Evolutionary conservation across 2,888 invertebrate species (phyloP), one percentile per base, ranked within the genome.

Genomic region (Drosophila meridiana): DNA sequence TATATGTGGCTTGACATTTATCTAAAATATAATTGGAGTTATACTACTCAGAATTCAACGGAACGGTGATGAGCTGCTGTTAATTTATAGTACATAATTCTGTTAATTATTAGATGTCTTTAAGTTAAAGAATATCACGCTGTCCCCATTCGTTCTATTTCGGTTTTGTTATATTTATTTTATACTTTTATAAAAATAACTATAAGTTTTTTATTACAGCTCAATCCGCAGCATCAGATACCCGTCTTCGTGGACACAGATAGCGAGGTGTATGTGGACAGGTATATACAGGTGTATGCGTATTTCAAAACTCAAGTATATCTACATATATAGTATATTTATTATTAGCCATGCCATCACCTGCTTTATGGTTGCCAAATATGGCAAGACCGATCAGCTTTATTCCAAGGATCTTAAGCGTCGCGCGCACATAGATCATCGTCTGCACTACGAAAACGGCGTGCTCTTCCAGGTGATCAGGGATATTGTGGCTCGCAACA

Each of bases 201-300:
- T 26, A 26, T 26, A 26, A 36, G 2, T 13, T 6, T 26, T 30
- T 30, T 28, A 0, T 6, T 60, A 7, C 86, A 95, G 95, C 81
- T 94, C 2, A 95, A 95, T 90, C 95, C 95, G 0, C 93, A 94
- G 78, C 94, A 94, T 83, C 94, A 94, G 34, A 91, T 95, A 48
- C 95, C 95, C 8, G 94, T 94, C 14, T 91, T 95, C 43, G 83
- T 92, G 11, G 94, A 94, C 81, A 93, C 94, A 52, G 95, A 94
- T 52, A 83, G 83, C 14, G 94, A 93, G 71, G 94, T 87, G 69
- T 93, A 94, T 63, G 93, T 93, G 89, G 94, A 94, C 82, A 94
- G 94, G 94, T 93, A 72, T 93, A 69, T 75, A 47, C 8, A 42
- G 20, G 20, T 36, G 40, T 45, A 30, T 28, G 38, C 30, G 2